Conservation (phyloP, 2,797 vertebrate genomes). For the Fundulus diaphanus region DNA sequence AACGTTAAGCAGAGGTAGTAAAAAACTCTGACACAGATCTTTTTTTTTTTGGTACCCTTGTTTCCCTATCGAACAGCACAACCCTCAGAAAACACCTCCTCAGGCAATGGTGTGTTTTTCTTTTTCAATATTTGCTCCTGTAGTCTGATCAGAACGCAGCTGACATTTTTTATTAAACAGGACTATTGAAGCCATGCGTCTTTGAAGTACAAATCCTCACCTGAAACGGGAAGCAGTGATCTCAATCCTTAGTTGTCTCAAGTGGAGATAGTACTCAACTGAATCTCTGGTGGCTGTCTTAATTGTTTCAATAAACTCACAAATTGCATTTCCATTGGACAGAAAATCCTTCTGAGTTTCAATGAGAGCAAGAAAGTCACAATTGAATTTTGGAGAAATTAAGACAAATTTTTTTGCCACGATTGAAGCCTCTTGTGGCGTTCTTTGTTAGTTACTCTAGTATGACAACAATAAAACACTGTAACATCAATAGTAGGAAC, state of each 20-base stretch:
- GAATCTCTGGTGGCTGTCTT: conserved; percentile 53
- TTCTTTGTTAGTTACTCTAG: conserved; percentile 18
- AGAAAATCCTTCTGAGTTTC: conserved; percentile 25
- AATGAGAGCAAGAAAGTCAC: conserved; percentile 23
- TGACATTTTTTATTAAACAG: conserved; percentile 4
- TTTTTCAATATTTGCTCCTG: conserved; percentile 49
- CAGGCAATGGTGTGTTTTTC: conserved; percentile 15
- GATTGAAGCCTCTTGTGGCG: conserved; percentile 26
- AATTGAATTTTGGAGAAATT: conserved; percentile 31
- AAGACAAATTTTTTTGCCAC: conserved; percentile 8
- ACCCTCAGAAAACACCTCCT: conserved; percentile 41
- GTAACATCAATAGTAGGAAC: conserved; percentile 36
- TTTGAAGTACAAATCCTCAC: conserved; percentile 59
- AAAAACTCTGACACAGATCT: conserved; percentile 62
- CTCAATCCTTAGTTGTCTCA: conserved; percentile 27
- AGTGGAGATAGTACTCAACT: conserved; percentile 55
- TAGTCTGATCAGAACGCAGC: conserved; percentile 25
- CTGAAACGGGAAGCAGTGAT: conserved; percentile 27
- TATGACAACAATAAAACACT: conserved; percentile 42
- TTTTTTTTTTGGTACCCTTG: conserved; percentile 60
- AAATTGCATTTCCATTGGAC: conserved; percentile 46
- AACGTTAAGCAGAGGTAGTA: conserved; percentile 44
- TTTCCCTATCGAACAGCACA: conserved; percentile 67
- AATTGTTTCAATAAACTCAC: conserved; percentile 58
- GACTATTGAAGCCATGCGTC: conserved; percentile 27